Evolutionary conservation across 37 sponge, comb jelly and placozoan genomes (phyloP).

Genomic region (Corticium candelabrum): DNA sequence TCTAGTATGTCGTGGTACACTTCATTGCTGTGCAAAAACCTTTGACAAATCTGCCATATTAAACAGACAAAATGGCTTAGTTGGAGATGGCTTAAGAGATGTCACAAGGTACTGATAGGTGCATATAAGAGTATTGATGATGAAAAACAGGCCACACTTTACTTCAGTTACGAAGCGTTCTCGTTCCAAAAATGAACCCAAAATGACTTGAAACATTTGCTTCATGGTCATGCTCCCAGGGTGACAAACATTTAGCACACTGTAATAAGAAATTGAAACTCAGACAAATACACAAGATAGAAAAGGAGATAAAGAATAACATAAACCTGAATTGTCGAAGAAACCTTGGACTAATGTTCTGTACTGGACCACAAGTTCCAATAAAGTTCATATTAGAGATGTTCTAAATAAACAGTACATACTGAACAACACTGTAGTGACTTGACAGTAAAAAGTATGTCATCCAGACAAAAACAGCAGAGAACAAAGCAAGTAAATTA

Average conservation of each 20-base stretch:
- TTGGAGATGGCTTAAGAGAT: conserved; percentile 8
- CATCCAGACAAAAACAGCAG: no score
- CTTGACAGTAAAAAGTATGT: no score
- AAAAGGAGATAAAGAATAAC: no score
- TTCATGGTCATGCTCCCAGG: not conserved
- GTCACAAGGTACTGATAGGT: conserved; percentile 10
- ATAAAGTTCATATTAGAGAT: no score
- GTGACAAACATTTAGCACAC: not conserved
- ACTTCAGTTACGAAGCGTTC: conserved; percentile 13
- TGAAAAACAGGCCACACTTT: not conserved
- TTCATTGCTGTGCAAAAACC: no score
- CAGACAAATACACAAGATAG: no score
- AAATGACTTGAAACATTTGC: not conserved
- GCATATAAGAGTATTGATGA: conserved; percentile 6
- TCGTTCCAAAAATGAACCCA: not conserved
- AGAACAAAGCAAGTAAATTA: no score
- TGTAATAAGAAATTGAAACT: no score
- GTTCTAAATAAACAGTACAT: no score
- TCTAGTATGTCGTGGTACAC: no score
- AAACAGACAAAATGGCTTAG: not conserved
- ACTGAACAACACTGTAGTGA: no score
- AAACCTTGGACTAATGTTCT: conserved; percentile 1
- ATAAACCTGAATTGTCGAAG: not conserved
- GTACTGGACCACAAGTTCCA: no score
- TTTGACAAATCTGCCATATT: not conserved